phyloP scores from a whole-genome alignment of 2,113 vertebrate species.

The Clarias macrocephalus region DNA sequence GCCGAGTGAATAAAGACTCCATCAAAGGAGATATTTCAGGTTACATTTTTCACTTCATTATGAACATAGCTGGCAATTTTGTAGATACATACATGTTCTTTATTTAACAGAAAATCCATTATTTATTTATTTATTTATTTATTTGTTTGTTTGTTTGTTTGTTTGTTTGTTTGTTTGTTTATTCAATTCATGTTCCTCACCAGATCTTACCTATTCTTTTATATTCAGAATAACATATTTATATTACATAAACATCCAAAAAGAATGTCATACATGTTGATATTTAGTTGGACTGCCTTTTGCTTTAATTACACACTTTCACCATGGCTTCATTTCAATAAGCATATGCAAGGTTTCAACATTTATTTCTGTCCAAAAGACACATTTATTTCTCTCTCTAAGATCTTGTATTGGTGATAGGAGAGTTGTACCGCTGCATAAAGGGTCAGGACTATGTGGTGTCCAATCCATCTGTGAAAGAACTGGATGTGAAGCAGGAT shows the following conservation, averaged over 20 bases:
- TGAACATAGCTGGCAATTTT: not conserved
- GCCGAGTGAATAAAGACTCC: slow-evolving; percentile 25
- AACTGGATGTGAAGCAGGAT: too few species aligned
- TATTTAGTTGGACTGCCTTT: not conserved
- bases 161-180: not conserved
- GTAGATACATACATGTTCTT: not conserved
- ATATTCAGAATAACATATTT: not conserved
- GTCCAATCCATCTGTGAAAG: too few species aligned
- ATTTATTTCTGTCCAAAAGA: too few species aligned
- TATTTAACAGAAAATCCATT: not conserved
- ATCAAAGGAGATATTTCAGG: not conserved
- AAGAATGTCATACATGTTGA: too few species aligned
- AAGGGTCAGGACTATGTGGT: too few species aligned
- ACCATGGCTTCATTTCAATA: not conserved
- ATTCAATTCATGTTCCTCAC: not conserved
- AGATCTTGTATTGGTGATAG: too few species aligned
- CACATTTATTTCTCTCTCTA: too few species aligned
- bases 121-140: not conserved
- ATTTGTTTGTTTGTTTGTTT: not conserved
- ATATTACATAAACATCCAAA: not conserved
- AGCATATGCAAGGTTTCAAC: too few species aligned
- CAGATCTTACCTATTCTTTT: not conserved
- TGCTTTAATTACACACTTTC: not conserved
- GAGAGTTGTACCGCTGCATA: too few species aligned
- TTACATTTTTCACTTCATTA: not conserved